Percentiles rank a stretch among this genome's conserved stretches.
phyloP scores from a whole-genome alignment of 2,888 invertebrate species.

The Tenthredo notha region DNA sequence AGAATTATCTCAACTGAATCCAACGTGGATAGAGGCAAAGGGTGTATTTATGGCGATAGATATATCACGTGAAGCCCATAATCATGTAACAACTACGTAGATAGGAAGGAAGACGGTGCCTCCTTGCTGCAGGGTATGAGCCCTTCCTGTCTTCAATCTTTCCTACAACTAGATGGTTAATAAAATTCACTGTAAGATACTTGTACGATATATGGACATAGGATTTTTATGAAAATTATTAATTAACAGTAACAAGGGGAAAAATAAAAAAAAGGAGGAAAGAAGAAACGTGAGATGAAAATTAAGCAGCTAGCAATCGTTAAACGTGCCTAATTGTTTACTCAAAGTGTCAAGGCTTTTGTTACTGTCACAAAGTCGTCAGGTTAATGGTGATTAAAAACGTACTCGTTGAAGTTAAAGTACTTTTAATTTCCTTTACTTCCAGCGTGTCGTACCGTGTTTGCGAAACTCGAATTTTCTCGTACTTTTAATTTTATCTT shows the following conservation, averaged over 20 bases:
- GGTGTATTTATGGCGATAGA: conserved; percentile 38
- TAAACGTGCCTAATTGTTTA: conserved; percentile 37
- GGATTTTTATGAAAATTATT: not conserved
- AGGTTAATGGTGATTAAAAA: conserved; percentile 47
- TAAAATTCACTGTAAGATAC: not conserved
- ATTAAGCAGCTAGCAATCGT: conserved; percentile 3
- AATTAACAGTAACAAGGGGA: not conserved
- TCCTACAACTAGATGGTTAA: not conserved
- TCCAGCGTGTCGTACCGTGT: not conserved
- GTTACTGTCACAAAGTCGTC: conserved; percentile 40
- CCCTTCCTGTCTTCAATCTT: not conserved
- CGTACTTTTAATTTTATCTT: not conserved
- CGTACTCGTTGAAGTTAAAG: conserved; percentile 35
- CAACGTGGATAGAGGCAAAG: not conserved
- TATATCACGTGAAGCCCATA: not conserved
- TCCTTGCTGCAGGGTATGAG: not conserved
- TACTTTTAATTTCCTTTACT: conserved; percentile 39
- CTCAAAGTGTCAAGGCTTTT: conserved; percentile 27
- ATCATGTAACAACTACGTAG: conserved; percentile 25
- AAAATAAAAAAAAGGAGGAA: not conserved
- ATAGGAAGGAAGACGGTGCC: conserved; percentile 20
- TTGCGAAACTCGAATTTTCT: not conserved
- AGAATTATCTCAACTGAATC: conserved; percentile 16
- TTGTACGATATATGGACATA: not conserved
- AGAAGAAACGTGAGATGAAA: conserved; percentile 11